Percentiles rank a stretch among this genome's conserved stretches.
Conservation (phyloP, 2,113 vertebrate genomes). For the Equus quagga region DNA sequence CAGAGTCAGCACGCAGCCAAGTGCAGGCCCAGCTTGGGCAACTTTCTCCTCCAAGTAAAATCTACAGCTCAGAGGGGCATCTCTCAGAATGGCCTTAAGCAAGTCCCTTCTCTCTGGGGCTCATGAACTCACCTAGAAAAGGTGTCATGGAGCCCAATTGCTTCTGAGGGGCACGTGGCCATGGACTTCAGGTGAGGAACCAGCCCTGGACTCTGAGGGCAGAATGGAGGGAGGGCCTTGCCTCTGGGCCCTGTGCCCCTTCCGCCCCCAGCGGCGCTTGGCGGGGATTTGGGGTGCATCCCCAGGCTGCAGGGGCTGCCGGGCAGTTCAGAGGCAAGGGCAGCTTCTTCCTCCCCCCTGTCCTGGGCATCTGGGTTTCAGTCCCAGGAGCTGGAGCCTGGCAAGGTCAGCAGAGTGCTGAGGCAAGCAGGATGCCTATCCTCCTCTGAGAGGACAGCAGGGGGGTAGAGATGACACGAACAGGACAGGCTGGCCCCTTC, state of each 20-base stretch:
- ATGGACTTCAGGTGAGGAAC: not conserved
- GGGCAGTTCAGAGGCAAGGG: not conserved
- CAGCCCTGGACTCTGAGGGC: not conserved
- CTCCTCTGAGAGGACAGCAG: not conserved
- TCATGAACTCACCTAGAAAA: not conserved
- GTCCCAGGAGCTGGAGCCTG: not conserved
- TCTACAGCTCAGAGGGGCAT: not conserved
- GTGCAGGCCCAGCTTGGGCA: not conserved
- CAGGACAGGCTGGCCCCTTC: not conserved
- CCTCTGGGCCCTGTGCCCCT: not conserved
- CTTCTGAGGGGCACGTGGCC: not conserved
- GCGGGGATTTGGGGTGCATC: not conserved
- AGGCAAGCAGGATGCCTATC: not conserved
- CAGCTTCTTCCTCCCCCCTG: too few species aligned
- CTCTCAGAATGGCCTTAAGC: not conserved
- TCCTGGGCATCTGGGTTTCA: not conserved
- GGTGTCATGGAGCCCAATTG: not conserved
- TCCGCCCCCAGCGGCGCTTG: not conserved
- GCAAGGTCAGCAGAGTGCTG: slow-evolving; percentile 69
- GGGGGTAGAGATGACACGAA: not conserved
- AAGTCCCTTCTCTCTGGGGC: not conserved
- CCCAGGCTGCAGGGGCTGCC: not conserved
- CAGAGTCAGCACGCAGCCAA: not conserved
- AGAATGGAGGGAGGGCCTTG: not conserved
- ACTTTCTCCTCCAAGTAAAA: not conserved